These are phyloP conservation scores for Tokudaia muenninki DNA, from an alignment of 2,797 vertebrate species.

Conservation along the genomic window DNA sequence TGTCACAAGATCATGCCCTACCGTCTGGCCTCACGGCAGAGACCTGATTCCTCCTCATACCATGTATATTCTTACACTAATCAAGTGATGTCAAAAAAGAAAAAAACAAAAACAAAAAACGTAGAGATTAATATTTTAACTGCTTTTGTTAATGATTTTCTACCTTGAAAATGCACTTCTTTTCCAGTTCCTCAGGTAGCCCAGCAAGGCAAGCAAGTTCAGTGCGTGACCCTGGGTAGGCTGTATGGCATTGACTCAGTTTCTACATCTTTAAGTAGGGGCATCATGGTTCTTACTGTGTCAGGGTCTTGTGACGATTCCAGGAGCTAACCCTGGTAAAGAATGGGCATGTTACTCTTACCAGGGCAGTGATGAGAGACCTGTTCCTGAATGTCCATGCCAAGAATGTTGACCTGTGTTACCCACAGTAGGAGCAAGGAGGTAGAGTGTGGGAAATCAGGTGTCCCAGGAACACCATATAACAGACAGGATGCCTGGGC, in stretches of 20 bases:
- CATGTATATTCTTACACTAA: background rate
- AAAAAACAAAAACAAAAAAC: background rate
- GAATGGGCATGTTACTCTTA: background rate
- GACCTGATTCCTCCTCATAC: background rate
- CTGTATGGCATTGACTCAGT: background rate
- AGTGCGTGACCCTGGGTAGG: background rate
- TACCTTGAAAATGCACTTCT: background rate
- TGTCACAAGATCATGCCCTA: background rate
- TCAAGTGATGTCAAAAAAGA: background rate
- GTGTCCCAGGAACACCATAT: background rate
- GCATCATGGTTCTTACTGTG: background rate
- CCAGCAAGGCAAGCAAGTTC: background rate
- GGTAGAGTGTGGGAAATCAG: background rate
- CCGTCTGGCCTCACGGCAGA: background rate
- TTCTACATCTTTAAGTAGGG: background rate
- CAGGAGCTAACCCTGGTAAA: background rate
- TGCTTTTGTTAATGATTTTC: slow-evolving; percentile 12
- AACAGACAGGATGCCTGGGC: background rate
- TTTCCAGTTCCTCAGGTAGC: background rate
- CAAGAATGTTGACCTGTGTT: background rate
- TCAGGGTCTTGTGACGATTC: background rate
- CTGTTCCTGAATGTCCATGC: background rate
- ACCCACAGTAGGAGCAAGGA: background rate
- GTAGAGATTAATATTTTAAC: background rate
- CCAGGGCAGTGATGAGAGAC: background rate